Evolutionary conservation across 1,140 invertebrate genomes (phyloP), one percentile per base, ranked within the genome.

Genomic region (Drosophila takahashii): DNA sequence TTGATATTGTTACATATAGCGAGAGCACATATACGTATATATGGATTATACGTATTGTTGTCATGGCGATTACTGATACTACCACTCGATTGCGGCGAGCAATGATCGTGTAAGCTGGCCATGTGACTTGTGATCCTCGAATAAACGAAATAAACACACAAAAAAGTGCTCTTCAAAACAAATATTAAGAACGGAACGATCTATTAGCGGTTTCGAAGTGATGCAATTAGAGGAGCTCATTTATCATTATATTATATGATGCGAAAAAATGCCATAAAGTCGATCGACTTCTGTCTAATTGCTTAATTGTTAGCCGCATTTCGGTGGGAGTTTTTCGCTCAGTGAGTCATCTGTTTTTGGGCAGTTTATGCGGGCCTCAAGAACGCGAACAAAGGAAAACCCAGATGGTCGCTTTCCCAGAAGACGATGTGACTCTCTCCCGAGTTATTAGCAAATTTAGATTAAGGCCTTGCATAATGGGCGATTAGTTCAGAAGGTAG

Each of bases 51-150:
- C n/a, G 27, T 69, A 45, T 56, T 37, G 39, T 59, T 73, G 51
- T 72, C 69, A 71, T 8, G 45, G 50, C 58, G 61, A 81, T 66
- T 66, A 73, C 56, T 72, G 75, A 71, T 72, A 65, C 71, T 70
- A 81, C 62, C 77, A 45, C 50, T 74, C 67, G 70, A 79, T 48
- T 32, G 39, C 50, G 62, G 64, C 78, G 79, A 56, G 52, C 47
- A 77, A 56, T 65, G 71, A 64, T 83, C 81, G 77, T 85, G 77
- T 86, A 84, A 61, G 50, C 59, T 58, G 27, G 54, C 78, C 73
- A 81, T 85, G 81, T 86, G 78, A 86, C 52, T 52, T 77, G 60
- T 77, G 56, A 66, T 32, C 44, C 37, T 39, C 13, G 11, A 53
- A 71, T 66, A 57, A 62, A 44, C 8, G 29, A 41, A 52, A 22